Evolutionary conservation across 2,888 invertebrate species (phyloP), one percentile per base, ranked within the genome.

Genomic region (Xylota segnis): DNA sequence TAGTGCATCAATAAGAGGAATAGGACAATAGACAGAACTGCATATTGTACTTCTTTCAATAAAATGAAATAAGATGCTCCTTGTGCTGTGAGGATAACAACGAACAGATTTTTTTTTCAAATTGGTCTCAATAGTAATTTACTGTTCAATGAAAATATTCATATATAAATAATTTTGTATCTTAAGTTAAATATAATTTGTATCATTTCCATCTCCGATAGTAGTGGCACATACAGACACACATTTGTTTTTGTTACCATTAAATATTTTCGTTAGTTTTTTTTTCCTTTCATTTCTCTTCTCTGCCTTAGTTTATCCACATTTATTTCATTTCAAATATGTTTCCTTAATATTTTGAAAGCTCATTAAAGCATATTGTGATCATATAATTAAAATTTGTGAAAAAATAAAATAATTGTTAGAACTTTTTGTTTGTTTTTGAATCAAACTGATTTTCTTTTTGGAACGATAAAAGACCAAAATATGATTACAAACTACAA

Each of bases 61-160:
- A 16, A 34, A 37, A 14, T 16, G 2, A 29, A 5, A n/a, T n/a
- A n/a, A n/a, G n/a, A n/a, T n/a, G n/a, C 16, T 45, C 23, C 68
- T 72, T 68, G 79, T 65, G 83, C 83, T 74, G 34, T 68, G 63
- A 75, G 84, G 81, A 75, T 75, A 81, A 71, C 71, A 75, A 75
- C 23, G 63, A 84, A 75, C 79, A 79, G 74, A 71, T 50, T 90
- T 23, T 23, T 23, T 23, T 90, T 91, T 91, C 92, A 90, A 91
- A 91, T 91, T 91, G 91, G 92, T 91, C 92, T 91, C 91, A 91
- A 89, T 88, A 89, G 77, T 83, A 59, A 77, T 71, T 58, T 72
- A 76, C 86, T 72, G 71, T 72, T 86, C 71, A 74, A 37, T 16
- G 16, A 27, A 63, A 50, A 47, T 27, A 76, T 18, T 32, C 27